Evolutionary conservation across 2,797 vertebrate species (phyloP).

Genomic region (Phyllotis vaccarum): DNA sequence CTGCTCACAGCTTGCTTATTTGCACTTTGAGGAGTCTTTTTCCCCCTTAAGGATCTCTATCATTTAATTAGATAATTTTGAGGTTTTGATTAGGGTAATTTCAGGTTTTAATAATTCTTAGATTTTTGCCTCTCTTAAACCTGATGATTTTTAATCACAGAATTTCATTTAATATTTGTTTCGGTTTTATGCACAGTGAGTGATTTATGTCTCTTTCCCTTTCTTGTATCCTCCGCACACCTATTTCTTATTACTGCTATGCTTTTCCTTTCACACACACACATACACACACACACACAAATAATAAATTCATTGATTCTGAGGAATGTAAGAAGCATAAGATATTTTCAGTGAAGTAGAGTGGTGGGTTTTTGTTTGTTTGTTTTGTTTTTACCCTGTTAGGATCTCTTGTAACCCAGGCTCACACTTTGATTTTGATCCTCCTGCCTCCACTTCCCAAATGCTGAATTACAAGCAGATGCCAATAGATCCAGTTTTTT

Average conservation of each 20-base stretch:
- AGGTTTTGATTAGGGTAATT: constrained; percentile 44
- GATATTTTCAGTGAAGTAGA: constrained; percentile 25
- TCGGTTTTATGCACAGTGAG: neutral
- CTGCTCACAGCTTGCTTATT: constrained; percentile 35
- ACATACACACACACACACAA: neutral
- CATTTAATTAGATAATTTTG: constrained; percentile 18
- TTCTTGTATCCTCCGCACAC: neutral
- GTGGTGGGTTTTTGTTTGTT: neutral
- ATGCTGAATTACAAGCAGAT: neutral
- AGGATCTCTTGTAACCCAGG: neutral
- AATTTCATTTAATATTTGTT: constrained; percentile 8
- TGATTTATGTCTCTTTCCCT: neutral
- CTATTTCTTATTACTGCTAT: constrained; percentile 11
- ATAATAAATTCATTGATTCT: neutral
- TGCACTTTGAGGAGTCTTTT: neutral
- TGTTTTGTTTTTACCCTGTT: neutral
- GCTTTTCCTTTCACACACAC: constrained; percentile 10
- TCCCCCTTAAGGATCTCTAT: constrained; percentile 33
- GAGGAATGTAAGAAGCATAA: neutral
- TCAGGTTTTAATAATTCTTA: constrained; percentile 41
- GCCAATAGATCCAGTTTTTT: neutral
- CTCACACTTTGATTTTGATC: neutral
- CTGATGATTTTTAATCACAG: constrained; percentile 52
- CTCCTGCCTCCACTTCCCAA: neutral
- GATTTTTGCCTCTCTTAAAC: constrained; percentile 39